phyloP scores from a whole-genome alignment of 1,140 invertebrate genomes.

The Conus betulinus region DNA sequence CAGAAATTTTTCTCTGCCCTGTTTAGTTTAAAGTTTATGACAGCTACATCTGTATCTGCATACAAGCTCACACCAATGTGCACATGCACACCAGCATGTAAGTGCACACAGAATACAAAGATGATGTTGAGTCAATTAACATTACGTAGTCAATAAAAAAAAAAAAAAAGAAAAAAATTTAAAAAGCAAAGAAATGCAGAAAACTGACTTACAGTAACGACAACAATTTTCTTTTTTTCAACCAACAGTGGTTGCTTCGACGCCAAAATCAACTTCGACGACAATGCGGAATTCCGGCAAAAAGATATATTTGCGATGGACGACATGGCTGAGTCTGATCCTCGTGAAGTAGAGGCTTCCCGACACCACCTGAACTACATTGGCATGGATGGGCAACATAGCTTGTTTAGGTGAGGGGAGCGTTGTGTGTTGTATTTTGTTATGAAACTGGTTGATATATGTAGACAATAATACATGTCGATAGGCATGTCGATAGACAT shows the following conservation, averaged over 20 bases:
- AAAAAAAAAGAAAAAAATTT: too few relatives aligned
- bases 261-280: slow-evolving; percentile 99
- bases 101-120: background rate
- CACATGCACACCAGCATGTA: background rate
- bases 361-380: slow-evolving; percentile 97
- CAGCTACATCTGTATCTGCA: background rate
- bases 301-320: slow-evolving; percentile 80
- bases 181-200: too few relatives aligned
- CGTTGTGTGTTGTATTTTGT: background rate
- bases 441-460: background rate
- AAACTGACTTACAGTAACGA: too few relatives aligned
- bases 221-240: background rate
- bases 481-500: too few relatives aligned
- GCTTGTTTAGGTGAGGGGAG: slow-evolving; percentile 85
- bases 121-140: too few relatives aligned
- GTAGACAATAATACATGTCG: too few relatives aligned
- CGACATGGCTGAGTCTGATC: slow-evolving; percentile 80
- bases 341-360: slow-evolving; percentile 92
- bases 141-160: too few relatives aligned
- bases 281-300: slow-evolving; percentile 97
- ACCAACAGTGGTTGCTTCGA: slow-evolving; percentile 93
- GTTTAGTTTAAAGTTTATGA: too few relatives aligned
- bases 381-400: slow-evolving; percentile 98
- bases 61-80: background rate
- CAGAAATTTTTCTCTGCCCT: too few relatives aligned